Percentiles rank a stretch among this genome's conserved stretches.
phyloP scores from a whole-genome alignment of 2,113 vertebrate genomes.

The Dromas ardeola region DNA sequence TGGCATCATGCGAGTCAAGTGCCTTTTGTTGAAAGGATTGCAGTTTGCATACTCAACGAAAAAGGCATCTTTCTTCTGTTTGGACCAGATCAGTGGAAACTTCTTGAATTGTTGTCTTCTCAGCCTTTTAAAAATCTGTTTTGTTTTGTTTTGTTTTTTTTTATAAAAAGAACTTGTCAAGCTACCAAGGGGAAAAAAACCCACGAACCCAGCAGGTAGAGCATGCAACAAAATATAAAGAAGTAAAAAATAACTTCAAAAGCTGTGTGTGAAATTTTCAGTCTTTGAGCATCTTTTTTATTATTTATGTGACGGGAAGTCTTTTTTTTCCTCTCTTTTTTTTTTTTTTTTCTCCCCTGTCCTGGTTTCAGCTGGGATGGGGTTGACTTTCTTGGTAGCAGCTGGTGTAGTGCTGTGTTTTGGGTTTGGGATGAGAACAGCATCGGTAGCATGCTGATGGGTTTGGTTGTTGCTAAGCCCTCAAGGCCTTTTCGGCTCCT shows the following conservation, averaged over 20 bases:
- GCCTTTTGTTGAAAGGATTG: conserved; percentile 56
- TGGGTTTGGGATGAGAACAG: neutral
- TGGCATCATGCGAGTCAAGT: conserved; percentile 26
- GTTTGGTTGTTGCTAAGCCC: neutral
- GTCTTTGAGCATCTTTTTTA: conserved; percentile 53
- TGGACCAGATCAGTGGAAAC: conserved; percentile 27
- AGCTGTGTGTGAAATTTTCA: conserved; percentile 32
- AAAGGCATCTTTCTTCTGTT: neutral
- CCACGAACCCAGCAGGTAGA: neutral
- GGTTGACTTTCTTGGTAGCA: neutral
- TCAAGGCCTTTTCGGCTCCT: neutral
- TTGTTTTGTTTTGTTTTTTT: neutral
- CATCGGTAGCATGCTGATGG: neutral
- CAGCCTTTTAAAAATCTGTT: conserved; percentile 22
- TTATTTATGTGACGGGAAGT: conserved; percentile 64
- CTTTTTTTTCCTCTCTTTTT: neutral
- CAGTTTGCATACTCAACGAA: neutral
- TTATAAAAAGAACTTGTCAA: conserved; percentile 22
- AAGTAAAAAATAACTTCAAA: conserved; percentile 64
- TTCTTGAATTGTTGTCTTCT: neutral
- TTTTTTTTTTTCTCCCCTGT: neutral
- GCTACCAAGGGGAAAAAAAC: neutral
- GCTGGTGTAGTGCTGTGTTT: neutral
- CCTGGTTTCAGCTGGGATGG: too few relatives aligned
- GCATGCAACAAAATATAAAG: conserved; percentile 5